Conservation (phyloP, 2,888 invertebrate genomes). For the Endomychus coccineus region DNA sequence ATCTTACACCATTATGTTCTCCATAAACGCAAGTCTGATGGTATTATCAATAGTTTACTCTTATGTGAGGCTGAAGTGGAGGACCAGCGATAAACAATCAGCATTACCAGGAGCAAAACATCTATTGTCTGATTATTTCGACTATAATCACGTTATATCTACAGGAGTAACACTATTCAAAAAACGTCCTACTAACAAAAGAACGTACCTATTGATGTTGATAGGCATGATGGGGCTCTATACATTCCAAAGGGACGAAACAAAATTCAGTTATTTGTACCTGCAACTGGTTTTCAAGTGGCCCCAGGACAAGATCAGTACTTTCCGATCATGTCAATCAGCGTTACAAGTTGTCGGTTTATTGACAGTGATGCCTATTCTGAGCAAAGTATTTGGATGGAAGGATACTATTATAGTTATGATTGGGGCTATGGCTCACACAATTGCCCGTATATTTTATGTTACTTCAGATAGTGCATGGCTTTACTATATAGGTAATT, state of each 20-base stretch:
- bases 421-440: slow-evolving; percentile 63
- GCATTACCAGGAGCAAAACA: slow-evolving; percentile 51
- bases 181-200: slow-evolving; percentile 50
- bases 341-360: slow-evolving; percentile 63
- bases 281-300: slow-evolving; percentile 66
- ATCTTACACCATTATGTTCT: slow-evolving; percentile 68
- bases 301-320: slow-evolving; percentile 61
- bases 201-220: slow-evolving; percentile 60
- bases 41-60: slow-evolving; percentile 58
- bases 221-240: slow-evolving; percentile 70
- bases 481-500: slow-evolving; percentile 55
- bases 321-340: slow-evolving; percentile 65
- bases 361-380: slow-evolving; percentile 61
- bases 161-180: slow-evolving; percentile 58
- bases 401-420: slow-evolving; percentile 67
- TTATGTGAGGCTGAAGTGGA: slow-evolving; percentile 59
- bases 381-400: slow-evolving; percentile 61
- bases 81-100: slow-evolving; percentile 57
- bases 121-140: slow-evolving; percentile 63
- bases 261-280: slow-evolving; percentile 66
- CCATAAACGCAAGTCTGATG: slow-evolving; percentile 59
- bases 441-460: slow-evolving; percentile 61
- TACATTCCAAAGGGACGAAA: slow-evolving; percentile 78
- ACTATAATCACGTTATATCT: slow-evolving; percentile 56
- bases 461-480: slow-evolving; percentile 50